phyloP scores from a whole-genome alignment of 2,888 invertebrate species.

The Trisateles emortualis region DNA sequence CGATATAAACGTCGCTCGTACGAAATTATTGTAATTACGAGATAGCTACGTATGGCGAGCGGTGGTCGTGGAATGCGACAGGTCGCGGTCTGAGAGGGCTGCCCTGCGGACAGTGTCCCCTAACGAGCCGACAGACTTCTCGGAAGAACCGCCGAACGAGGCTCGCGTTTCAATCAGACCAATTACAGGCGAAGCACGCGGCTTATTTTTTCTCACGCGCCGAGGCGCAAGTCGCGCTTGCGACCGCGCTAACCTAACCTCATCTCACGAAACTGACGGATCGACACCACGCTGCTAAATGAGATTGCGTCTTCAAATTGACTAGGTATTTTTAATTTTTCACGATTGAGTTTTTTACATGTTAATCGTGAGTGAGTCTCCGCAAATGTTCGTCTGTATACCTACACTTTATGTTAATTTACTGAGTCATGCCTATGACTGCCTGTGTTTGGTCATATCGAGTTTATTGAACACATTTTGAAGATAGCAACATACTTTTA shows the following conservation, averaged over 20 bases:
- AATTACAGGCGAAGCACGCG: constrained; percentile 78
- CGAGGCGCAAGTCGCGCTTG: constrained; percentile 17
- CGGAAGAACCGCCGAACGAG: constrained; percentile 74
- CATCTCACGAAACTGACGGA: constrained; percentile 38
- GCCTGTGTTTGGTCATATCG: background rate
- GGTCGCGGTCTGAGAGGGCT: constrained; percentile 54
- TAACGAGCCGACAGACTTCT: constrained; percentile 78
- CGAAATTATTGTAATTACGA: constrained; percentile 43
- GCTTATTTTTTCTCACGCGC: constrained; percentile 76
- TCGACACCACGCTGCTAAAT: constrained; percentile 49
- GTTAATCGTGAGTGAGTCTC: constrained; percentile 44
- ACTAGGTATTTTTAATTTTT: constrained; percentile 56
- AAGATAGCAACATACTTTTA: too few relatives aligned
- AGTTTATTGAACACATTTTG: too few relatives aligned
- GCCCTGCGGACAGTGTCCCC: constrained; percentile 72
- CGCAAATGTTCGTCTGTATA: constrained; percentile 30
- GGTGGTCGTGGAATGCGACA: constrained; percentile 59
- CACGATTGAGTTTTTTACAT: constrained; percentile 54
- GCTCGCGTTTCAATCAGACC: constrained; percentile 84
- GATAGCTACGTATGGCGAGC: constrained; percentile 34
- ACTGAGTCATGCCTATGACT: constrained; percentile 27
- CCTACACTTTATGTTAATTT: constrained; percentile 44
- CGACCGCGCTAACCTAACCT: constrained; percentile 47
- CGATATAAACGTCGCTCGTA: constrained; percentile 17
- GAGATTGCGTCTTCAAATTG: constrained; percentile 53